Conservation (phyloP, 1,140 invertebrate species). For the Saccostrea cuccullata region DNA sequence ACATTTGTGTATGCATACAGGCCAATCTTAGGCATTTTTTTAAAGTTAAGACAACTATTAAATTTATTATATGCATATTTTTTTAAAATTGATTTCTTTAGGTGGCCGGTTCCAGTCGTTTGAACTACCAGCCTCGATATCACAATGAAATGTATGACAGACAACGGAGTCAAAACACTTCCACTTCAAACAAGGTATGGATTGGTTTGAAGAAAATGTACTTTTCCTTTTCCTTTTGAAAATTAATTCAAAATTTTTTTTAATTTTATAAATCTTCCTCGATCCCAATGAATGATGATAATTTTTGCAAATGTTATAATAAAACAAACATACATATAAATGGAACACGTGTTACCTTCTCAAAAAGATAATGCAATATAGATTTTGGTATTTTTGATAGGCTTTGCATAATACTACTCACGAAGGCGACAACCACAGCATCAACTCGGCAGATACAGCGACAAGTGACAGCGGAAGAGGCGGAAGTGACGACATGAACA, state of each 20-base stretch:
- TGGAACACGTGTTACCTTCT: too few species aligned
- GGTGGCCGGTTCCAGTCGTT: not conserved
- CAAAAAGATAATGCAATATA: too few species aligned
- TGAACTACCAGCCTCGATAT: slow-evolving; percentile 30
- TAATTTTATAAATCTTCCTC: not conserved
- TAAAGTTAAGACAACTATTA: too few species aligned
- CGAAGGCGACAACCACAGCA: not conserved
- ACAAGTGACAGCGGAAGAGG: slow-evolving; percentile 71
- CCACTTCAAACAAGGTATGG: not conserved
- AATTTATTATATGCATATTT: not conserved
- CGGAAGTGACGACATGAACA: slow-evolving; percentile 70
- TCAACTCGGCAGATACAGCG: slow-evolving; percentile 63
- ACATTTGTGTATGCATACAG: too few species aligned
- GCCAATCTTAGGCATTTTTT: too few species aligned
- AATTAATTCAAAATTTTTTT: not conserved
- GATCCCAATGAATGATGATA: too few species aligned
- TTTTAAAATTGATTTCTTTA: not conserved
- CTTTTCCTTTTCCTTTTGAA: not conserved
- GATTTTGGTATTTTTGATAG: not conserved
- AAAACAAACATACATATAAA: too few species aligned
- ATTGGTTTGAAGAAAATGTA: not conserved
- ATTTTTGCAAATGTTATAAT: too few species aligned
- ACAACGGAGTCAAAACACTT: slow-evolving; percentile 1
- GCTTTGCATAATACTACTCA: not conserved
- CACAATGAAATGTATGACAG: slow-evolving; percentile 15